A percentile compares a stretch with the other conserved stretches of the same genome.
Conservation (phyloP, 2,113 vertebrate species). For the Hiodon tergisus region DNA sequence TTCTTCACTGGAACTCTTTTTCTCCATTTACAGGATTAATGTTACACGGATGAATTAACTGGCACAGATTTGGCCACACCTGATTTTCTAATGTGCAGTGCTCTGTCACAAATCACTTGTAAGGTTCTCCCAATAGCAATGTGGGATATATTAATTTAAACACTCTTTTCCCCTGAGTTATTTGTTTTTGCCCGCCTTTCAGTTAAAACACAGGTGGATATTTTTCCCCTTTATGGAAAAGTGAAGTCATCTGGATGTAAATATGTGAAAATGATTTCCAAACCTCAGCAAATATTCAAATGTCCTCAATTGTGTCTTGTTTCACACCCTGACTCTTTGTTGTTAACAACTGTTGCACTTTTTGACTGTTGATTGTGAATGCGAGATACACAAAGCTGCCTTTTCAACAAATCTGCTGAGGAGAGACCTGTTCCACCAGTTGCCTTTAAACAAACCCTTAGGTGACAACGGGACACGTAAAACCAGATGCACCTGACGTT, state of each 20-base stretch:
- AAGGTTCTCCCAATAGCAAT: too few relatives aligned
- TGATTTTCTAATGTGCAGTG: not conserved
- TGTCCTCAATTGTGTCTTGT: not conserved
- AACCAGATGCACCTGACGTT: too few relatives aligned
- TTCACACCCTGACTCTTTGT: not conserved
- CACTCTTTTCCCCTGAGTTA: not conserved
- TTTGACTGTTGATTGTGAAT: not conserved
- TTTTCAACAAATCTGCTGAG: not conserved
- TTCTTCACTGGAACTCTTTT: too few relatives aligned
- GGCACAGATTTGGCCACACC: too few relatives aligned
- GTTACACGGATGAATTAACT: too few relatives aligned
- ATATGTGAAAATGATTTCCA: constrained; percentile 9
- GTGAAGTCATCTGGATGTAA: not conserved
- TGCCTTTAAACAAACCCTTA: not conserved
- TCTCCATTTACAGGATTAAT: too few relatives aligned
- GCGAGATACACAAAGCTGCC: not conserved
- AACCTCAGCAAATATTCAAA: constrained; percentile 14
- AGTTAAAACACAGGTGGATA: not conserved
- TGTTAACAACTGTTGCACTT: not conserved
- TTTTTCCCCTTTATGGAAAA: not conserved
- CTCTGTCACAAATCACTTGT: not conserved
- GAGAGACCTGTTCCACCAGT: constrained; percentile 3
- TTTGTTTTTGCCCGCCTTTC: not conserved
- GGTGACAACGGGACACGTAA: too few relatives aligned
- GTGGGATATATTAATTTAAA: not conserved